Evolutionary conservation across 2,888 invertebrate genomes (phyloP), one percentile per base, ranked within the genome.

Genomic region (Halictus quadricinctus): DNA sequence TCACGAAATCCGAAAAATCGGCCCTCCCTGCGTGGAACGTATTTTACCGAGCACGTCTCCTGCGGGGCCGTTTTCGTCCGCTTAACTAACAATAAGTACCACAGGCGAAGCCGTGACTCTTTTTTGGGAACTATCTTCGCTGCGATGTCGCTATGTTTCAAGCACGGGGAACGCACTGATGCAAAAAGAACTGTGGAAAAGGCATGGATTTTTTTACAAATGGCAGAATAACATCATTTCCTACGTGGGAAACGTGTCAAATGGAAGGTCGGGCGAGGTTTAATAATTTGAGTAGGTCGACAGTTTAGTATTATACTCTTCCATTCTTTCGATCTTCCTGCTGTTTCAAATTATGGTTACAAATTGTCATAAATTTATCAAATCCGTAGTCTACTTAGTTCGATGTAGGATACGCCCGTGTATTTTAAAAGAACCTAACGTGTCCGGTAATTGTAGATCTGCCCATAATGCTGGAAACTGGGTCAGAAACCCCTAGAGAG

Each of bases 91-190:
- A 41, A 58, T 25, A 60, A 21, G 54, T 36, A 25, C 54, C 75
- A 25, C 72, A 86, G 79, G 60, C 36, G 15, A 77, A 73, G 69
- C 66, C 74, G 79, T 43, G 48, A 84, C 82, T 88, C 87, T 89
- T 89, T 89, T 76, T 10, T 72, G 85, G 75, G 36, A 36, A 36
- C 36, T 36, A 36, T 36, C 36, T 36, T 36, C 36, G 36, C 36
- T 36, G 36, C 36, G 36, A 36, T 1, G 36, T 36, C 2, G 36
- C 36, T 36, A 36, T 36, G 36, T 36, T 36, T 36, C 36, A 36
- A 36, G 36, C 36, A 36, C 36, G 36, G 36, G 36, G 36, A 36
- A 36, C 36, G 5, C 36, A 36, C 36, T 36, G 36, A 36, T 36
- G 36, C 36, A 36, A 36, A 36, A 36, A 36, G 5, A 50, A 5